Conservation (phyloP, 2,888 invertebrate species). For the Loripinus fragilis region DNA sequence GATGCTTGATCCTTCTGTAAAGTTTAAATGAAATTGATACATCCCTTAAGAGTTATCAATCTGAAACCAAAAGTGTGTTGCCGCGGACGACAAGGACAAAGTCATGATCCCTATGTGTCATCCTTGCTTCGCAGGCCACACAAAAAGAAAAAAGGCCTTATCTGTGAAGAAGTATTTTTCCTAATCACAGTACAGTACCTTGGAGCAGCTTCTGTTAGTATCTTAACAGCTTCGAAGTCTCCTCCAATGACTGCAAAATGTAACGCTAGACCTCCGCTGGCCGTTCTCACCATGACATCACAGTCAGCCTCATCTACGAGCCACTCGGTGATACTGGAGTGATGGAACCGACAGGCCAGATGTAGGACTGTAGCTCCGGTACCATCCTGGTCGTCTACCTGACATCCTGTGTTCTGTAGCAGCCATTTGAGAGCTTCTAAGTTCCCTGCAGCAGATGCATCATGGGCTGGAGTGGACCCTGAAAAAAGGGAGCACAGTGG, state of each 20-base stretch:
- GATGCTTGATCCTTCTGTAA: too few species aligned
- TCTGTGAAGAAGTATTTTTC: too few species aligned
- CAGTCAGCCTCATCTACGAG: constrained; percentile 86
- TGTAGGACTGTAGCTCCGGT: constrained; percentile 82
- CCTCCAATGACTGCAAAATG: constrained; percentile 95
- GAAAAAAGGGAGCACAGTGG: too few species aligned
- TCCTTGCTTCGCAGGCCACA: too few species aligned
- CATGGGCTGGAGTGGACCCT: constrained; percentile 83
- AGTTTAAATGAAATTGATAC: too few species aligned
- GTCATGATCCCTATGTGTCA: too few species aligned
- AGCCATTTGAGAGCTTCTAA: constrained; percentile 81
- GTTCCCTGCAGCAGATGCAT: constrained; percentile 83
- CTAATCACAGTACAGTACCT: too few species aligned
- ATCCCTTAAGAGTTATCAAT: too few species aligned
- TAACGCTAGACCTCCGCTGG: constrained; percentile 88
- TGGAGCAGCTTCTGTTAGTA: constrained; percentile 83
- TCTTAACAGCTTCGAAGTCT: constrained; percentile 92
- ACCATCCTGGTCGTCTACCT: constrained; percentile 80
- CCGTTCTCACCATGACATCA: constrained; percentile 85
- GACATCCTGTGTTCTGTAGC: constrained; percentile 67
- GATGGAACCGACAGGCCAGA: constrained; percentile 82
- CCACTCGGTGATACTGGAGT: constrained; percentile 83
- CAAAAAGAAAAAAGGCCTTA: too few species aligned
- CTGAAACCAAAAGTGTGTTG: too few species aligned
- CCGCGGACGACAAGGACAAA: too few species aligned